A percentile compares a stretch with the other conserved stretches of the same genome.
These are phyloP conservation scores for Patella depressa DNA, from an alignment of 2,888 invertebrate genomes.

Conservation along the genomic window DNA sequence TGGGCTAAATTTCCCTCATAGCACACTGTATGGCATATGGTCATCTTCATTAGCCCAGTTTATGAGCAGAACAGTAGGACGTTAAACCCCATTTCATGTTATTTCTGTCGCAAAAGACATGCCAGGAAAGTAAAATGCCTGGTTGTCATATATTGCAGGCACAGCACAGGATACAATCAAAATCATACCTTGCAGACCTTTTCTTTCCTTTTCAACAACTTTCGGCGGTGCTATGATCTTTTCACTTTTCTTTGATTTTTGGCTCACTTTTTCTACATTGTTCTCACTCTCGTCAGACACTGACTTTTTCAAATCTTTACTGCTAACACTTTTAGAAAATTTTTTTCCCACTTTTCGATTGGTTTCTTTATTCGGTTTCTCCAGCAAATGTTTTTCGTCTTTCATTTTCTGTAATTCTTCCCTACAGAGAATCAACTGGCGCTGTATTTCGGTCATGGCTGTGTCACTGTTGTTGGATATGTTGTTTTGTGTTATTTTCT, in stretches of 20 bases:
- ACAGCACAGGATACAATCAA: no score
- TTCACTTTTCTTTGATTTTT: slow-evolving; percentile 11
- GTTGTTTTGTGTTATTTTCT: slow-evolving; percentile 34
- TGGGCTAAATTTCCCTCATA: no score
- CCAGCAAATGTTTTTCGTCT: slow-evolving; percentile 6
- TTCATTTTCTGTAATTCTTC: slow-evolving; percentile 44
- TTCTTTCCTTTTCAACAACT: neutral
- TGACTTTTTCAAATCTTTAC: neutral
- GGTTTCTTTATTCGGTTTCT: neutral
- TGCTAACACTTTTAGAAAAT: neutral
- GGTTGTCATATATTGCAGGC: no score
- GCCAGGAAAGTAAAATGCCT: no score
- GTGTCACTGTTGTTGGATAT: slow-evolving; percentile 10
- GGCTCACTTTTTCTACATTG: neutral
- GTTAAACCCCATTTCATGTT: no score
- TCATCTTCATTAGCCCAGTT: no score
- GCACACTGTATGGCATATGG: no score
- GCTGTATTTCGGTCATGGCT: slow-evolving; percentile 41
- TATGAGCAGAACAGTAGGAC: no score
- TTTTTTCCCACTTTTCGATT: neutral
- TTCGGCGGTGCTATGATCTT: neutral
- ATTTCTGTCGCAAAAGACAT: no score
- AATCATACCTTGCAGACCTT: no score
- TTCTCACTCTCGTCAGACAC: neutral
- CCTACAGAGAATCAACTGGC: slow-evolving; percentile 41